Base-by-base conservation (phyloP, 2,888 invertebrate species). In the Pocota personata region DNA sequence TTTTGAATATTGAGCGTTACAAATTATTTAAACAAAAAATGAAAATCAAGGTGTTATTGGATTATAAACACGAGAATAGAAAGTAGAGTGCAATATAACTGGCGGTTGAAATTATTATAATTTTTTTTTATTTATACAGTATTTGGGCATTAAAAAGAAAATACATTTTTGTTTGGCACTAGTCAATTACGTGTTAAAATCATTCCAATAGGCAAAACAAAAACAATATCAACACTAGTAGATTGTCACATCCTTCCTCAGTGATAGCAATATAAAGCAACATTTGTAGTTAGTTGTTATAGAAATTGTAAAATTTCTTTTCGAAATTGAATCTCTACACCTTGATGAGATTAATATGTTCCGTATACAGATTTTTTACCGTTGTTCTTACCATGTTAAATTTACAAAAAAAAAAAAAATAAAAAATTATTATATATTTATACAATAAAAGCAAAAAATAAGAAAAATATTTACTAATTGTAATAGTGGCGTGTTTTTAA, bases 321-420 rank as follows among this genome's bases (percentile, higher is more conserved):
- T 77, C 19, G 14, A 16, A 55, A 52, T 43, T 62, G 32, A 64
- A 76, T 57, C 48, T 58, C 52, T 50, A 75, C 79, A 80, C 84
- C 79, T 80, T 80, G 76, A 58, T 86, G 58, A 71, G 60, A 72
- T 60, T 7, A 50, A 64, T 69, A 69, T 80, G 72, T 82, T 82
- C 67, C 76, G 67, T 86, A 72, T 76, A 76, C 67, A 86, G 55
- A 62, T 82, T 86, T 86, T 82, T 82, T 71, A 84, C 75, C 43
- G 75, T 80, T 79, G 77, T 52, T 72, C 58, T 79, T 62, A 77
- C 64, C 60, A 82, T 80, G 72, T 86, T 77, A 71, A 71, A 86
- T 82, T 67, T 72, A 64, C 35, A 57, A 50, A 64, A 72, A n/a
- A 60, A 62, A 50, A 75, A 55, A 57, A 50, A 64, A 72, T 10